A percentile compares a stretch with the other conserved stretches of the same genome.
phyloP scores from a whole-genome alignment of 1,140 invertebrate genomes.

The Lutraria rhynchaena region DNA sequence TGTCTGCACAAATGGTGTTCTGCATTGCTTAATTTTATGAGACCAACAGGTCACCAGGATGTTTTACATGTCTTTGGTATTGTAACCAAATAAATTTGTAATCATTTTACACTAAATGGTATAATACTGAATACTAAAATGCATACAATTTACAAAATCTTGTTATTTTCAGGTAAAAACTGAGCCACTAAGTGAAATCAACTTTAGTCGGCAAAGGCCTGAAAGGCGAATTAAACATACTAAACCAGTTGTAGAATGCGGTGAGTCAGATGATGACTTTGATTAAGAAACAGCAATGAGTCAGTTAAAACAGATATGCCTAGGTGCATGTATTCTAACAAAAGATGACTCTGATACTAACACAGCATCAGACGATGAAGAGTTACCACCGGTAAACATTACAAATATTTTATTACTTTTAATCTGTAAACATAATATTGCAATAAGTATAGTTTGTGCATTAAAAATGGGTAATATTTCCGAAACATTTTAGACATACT shows the following conservation, averaged over 20 bases:
- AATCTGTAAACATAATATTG: no score
- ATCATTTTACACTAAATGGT: no score
- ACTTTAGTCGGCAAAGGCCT: not conserved
- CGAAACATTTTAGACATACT: not conserved
- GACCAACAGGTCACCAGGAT: no score
- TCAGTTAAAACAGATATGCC: constrained; percentile 9
- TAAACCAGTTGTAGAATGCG: not conserved
- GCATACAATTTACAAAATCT: no score
- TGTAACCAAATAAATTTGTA: no score
- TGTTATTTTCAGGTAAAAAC: not conserved
- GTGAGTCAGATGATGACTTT: not conserved
- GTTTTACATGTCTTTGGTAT: no score
- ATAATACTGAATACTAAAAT: no score
- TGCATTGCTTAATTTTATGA: no score
- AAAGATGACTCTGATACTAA: constrained; percentile 17
- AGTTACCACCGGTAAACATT: constrained; percentile 19
- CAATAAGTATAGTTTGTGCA: not conserved
- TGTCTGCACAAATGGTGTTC: no score
- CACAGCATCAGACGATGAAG: constrained; percentile 35
- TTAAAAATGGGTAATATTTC: not conserved
- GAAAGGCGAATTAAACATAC: not conserved
- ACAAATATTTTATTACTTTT: not conserved
- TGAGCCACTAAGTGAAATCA: not conserved
- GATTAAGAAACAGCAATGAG: not conserved
- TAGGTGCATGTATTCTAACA: constrained; percentile 17